phyloP scores from a whole-genome alignment of 1,140 invertebrate genomes.

The Pseudomyrmex pallidus region DNA sequence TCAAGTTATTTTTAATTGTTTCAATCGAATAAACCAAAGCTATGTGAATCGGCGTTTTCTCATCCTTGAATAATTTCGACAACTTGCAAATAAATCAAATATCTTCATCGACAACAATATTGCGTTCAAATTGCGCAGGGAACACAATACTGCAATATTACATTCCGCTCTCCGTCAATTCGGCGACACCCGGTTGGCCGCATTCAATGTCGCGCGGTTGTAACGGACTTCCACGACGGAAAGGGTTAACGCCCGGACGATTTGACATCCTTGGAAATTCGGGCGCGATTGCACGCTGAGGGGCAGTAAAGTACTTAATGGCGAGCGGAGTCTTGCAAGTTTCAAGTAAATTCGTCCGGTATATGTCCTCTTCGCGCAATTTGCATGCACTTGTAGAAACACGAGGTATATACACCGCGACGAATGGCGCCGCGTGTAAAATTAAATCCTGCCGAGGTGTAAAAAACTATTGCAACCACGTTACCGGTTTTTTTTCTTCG shows the following conservation, averaged over 20 bases:
- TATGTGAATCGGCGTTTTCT: too few relatives aligned
- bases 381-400: constrained; percentile 25
- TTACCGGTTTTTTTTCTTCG: neutral
- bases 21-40: neutral
- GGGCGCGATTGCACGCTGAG: constrained; percentile 2
- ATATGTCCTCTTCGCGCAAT: constrained; percentile 11
- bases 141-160: neutral
- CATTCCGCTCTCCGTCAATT: neutral
- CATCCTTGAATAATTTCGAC: neutral
- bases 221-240: neutral
- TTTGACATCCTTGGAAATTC: constrained; percentile 43
- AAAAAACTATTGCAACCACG: constrained; percentile 19
- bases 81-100: neutral
- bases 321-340: constrained; percentile 4
- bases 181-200: neutral
- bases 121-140: neutral
- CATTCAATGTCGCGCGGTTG: constrained; percentile 17
- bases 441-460: constrained; percentile 29
- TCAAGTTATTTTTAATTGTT: neutral
- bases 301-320: constrained; percentile 5
- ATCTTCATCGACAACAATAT: neutral
- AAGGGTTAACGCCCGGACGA: constrained; percentile 29
- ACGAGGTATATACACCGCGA: neutral
- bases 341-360: constrained; percentile 28
- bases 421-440: neutral